Base-by-base conservation (phyloP, 2,113 vertebrate species). In the Cyphomyrus discorhynchus region DNA sequence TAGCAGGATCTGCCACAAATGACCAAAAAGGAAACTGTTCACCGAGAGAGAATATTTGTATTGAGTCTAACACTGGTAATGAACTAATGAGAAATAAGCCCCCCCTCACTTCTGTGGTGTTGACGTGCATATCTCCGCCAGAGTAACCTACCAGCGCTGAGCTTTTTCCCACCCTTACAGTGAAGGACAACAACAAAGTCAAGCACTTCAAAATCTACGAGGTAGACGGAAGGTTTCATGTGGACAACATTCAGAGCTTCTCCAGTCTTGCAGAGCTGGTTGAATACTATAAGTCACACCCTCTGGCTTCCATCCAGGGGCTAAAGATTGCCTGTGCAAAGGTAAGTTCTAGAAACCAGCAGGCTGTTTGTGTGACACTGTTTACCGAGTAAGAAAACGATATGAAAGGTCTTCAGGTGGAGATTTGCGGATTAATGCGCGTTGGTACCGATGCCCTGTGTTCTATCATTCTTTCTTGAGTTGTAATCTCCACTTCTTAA, bases 161-260 rank as follows among this genome's bases (percentile, higher is more conserved):
- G 49, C 58, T 6, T 35, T 31, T 52, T 45, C 21, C 13, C 77
- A 52, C 56, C 74, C 88, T 58, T 35, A 7, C 88, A 94, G 95
- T 94, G 45, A 87, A 92, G n/a, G 90, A 92, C 11, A 7, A 83
- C 62, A 88, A 86, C 74, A 42, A 70, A 0, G 94, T 95, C 87
- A 95, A 94, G 58, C 97, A 97, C 89, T 97, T 96, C 91, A 96
- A 94, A 92, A 93, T 97, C 91, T 90, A 93, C 62, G 31, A 89
- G n/a, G 27, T 6, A 0, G 17, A 88, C 0, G 90, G 86, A 0
- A 4, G 11, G 31, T 95, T 95, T 82, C 56, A 93, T 42, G 90
- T 97, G 89, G 95, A 95, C 0, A 5, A 46, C 0, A 49, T 3
- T 0, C 50, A 83, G 0, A 77, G 35, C 5, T 97, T 97, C 89